These are phyloP conservation scores for Cancer borealis DNA, from an alignment of 2,888 invertebrate genomes.

Conservation along the genomic window DNA sequence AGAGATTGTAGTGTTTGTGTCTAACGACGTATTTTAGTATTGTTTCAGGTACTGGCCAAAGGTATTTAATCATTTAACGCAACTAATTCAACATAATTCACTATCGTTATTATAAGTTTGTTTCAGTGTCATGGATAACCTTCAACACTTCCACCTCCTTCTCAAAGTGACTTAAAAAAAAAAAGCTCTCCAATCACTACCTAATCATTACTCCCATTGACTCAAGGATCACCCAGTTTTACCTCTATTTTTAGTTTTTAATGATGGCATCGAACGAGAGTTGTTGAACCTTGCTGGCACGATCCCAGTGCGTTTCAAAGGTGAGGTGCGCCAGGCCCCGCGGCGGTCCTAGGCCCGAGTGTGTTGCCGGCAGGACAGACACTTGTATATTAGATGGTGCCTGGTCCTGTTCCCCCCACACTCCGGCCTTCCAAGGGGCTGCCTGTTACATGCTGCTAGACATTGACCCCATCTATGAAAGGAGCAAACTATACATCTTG, in stretches of 20 bases:
- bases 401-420: constrained; percentile 39
- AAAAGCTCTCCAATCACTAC: background rate
- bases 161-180: background rate
- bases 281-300: constrained; percentile 93
- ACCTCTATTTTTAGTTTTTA: constrained; percentile 75
- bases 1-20: background rate
- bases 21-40: background rate
- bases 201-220: background rate
- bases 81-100: background rate
- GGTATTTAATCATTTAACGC: background rate
- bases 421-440: constrained; percentile 56
- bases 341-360: background rate
- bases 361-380: constrained; percentile 11
- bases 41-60: background rate
- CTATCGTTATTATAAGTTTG: background rate
- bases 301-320: constrained; percentile 94
- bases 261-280: constrained; percentile 77
- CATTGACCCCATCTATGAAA: constrained; percentile 57
- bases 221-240: constrained; percentile 74
- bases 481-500: background rate
- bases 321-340: constrained; percentile 79
- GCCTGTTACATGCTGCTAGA: constrained; percentile 61
- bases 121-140: background rate
- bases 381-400: background rate
- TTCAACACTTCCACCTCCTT: background rate